Evolutionary conservation across 2,888 invertebrate genomes (phyloP), one percentile per base, ranked within the genome.

Genomic region (Norana najaformis): DNA sequence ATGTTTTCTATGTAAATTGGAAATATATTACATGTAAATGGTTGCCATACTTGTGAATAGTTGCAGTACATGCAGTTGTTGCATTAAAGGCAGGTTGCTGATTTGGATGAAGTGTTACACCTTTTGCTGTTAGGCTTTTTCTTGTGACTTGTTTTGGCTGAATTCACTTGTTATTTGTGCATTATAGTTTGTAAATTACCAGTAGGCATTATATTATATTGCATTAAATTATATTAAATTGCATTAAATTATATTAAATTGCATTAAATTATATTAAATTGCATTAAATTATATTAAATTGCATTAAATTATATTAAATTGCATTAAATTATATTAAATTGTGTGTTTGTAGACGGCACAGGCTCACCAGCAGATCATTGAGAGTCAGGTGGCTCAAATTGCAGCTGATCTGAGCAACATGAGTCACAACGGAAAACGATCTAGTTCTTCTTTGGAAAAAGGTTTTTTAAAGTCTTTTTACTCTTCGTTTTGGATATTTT

Each of bases 321-420:
- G 69, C 69, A 69, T 69, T 69, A n/a, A 8, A 69, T 69, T 30
- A n/a, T n/a, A 5, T 69, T 30, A 69, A n/a, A n/a, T n/a, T n/a
- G n/a, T n/a, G n/a, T 69, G 0, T 69, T 69, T 96, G 14, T 96
- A 96, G 90, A 96, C 96, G n/a, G 96, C 95, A 14, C 94, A 95
- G 90, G 96, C 96, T 34, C 95, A 96, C 92, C 95, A 95, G 90
- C 94, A 94, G 89, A 93, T 96, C 4, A 93, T 97, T 35, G 96
- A 96, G 93, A 95, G 95, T 13, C 96, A 96, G 93, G 94, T 96
- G 82, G 35, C 89, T 30, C 47, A 88, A 36, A 89, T 90, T 14
- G 91, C 90, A 8, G 30, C 82, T 94, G 95, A 88, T 20, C 89
- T 92, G 37, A 89, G 69, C 37, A 41, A 82, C 20, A 23, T 90